These are phyloP conservation scores for Gymnocephalus cernua DNA, from an alignment of 2,113 vertebrate genomes.

Conservation along the genomic window DNA sequence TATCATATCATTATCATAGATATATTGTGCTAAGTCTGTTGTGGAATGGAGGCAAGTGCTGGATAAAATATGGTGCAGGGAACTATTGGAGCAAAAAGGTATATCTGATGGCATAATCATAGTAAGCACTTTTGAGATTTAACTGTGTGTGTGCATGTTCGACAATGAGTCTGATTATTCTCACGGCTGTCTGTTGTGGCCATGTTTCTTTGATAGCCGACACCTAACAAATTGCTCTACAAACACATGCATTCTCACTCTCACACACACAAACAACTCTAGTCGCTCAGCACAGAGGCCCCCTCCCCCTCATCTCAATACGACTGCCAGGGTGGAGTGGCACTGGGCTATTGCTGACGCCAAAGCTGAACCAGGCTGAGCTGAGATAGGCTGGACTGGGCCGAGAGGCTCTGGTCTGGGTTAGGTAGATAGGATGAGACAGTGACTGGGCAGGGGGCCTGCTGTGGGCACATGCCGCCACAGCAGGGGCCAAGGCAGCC, in stretches of 20 bases:
- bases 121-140: constrained; percentile 34
- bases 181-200: constrained; percentile 56
- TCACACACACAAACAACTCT: constrained; percentile 17
- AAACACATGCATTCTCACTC: constrained; percentile 52
- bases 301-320: constrained; percentile 87
- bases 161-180: constrained; percentile 66
- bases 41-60: constrained; percentile 71
- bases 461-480: constrained; percentile 95
- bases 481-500: constrained; percentile 90
- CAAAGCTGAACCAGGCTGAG: constrained; percentile 83
- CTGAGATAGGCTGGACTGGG: constrained; percentile 80
- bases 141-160: constrained; percentile 36
- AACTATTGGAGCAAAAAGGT: constrained; percentile 54
- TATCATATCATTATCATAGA: constrained; percentile 76
- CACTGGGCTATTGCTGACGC: constrained; percentile 86
- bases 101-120: constrained; percentile 60
- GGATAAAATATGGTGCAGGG: constrained; percentile 53
- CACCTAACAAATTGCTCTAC: constrained; percentile 88
- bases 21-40: constrained; percentile 59
- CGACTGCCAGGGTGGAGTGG: constrained; percentile 85
- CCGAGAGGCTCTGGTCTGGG: constrained; percentile 81
- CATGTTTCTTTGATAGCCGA: constrained; percentile 80
- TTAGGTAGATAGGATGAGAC: constrained; percentile 85
- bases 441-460: constrained; percentile 87
- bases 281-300: constrained; percentile 11